phyloP scores from a whole-genome alignment of 2,888 invertebrate genomes.

The Oxycera nigricornis region DNA sequence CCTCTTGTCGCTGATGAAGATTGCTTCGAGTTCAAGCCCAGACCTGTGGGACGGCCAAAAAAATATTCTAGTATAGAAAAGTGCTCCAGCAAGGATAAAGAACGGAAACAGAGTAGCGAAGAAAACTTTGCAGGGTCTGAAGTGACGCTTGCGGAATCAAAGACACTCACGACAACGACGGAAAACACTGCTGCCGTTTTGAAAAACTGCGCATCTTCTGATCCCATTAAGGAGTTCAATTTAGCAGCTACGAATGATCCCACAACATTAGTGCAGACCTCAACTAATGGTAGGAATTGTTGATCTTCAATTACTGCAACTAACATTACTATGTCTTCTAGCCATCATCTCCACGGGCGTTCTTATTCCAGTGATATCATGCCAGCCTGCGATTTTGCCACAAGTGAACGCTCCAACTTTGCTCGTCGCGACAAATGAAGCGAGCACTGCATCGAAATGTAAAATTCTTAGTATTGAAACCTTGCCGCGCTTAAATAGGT shows the following conservation, averaged over 20 bases:
- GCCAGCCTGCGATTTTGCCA: conserved; percentile 5
- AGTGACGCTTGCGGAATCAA: no score
- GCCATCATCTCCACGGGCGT: conserved; percentile 40
- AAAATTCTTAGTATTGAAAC: conserved; percentile 33
- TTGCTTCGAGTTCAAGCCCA: conserved; percentile 1
- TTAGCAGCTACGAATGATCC: not conserved
- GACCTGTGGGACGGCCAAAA: conserved; percentile 42
- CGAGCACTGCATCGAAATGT: not conserved
- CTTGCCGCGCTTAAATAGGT: not conserved
- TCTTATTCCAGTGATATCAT: conserved; percentile 41
- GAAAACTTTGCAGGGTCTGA: not conserved
- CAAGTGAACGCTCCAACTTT: not conserved
- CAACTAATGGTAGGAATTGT: not conserved
- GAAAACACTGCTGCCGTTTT: no score
- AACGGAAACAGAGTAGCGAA: not conserved
- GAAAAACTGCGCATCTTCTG: no score
- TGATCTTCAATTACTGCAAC: not conserved
- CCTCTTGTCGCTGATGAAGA: conserved; percentile 42
- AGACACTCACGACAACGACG: not conserved
- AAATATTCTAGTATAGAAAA: conserved; percentile 34
- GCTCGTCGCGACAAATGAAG: not conserved
- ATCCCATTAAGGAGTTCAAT: not conserved
- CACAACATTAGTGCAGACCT: not conserved
- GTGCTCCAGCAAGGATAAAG: not conserved
- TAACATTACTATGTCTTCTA: conserved; percentile 17